Percentiles rank a stretch among this genome's conserved stretches.
These are phyloP conservation scores for Eumeta japonica DNA, from an alignment of 1,140 invertebrate genomes.

Conservation along the genomic window DNA sequence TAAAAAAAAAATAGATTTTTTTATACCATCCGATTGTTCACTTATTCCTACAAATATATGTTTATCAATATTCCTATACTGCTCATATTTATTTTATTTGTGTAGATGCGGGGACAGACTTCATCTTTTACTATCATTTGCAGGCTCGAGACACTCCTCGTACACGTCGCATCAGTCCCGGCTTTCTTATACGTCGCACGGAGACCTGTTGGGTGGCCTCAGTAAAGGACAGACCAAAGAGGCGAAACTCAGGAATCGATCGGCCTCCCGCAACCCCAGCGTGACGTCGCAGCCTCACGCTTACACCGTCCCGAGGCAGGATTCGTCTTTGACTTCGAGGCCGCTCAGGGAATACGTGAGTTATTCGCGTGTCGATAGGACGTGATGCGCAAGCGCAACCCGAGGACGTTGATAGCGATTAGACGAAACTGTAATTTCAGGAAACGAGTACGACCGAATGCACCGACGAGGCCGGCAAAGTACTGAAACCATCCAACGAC, in stretches of 20 bases:
- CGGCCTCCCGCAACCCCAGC: conserved; percentile 66
- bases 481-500: conserved; percentile 75
- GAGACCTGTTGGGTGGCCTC: conserved; percentile 77
- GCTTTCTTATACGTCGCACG: conserved; percentile 90
- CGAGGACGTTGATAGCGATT: background rate
- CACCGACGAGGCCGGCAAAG: conserved; percentile 78
- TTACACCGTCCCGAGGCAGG: conserved; percentile 66
- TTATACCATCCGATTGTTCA: too few relatives aligned
- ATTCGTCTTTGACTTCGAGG: conserved; percentile 67
- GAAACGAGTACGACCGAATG: conserved; percentile 67
- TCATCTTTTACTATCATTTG: too few relatives aligned
- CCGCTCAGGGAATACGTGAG: conserved; percentile 72
- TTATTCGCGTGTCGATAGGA: conserved; percentile 14
- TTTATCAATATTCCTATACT: too few relatives aligned
- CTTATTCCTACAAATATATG: too few relatives aligned
- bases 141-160: conserved; percentile 84
- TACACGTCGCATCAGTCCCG: conserved; percentile 92
- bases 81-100: too few relatives aligned
- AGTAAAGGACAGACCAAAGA: conserved; percentile 79
- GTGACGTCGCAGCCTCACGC: conserved; percentile 57
- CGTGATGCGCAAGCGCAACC: background rate
- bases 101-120: too few relatives aligned
- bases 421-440: conserved; percentile 44
- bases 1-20: too few relatives aligned
- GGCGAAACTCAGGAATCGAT: conserved; percentile 73